A percentile compares a stretch with the other conserved stretches of the same genome.
Evolutionary conservation across 2,113 vertebrate species (phyloP).

Genomic region (Platichthys stellatus): DNA sequence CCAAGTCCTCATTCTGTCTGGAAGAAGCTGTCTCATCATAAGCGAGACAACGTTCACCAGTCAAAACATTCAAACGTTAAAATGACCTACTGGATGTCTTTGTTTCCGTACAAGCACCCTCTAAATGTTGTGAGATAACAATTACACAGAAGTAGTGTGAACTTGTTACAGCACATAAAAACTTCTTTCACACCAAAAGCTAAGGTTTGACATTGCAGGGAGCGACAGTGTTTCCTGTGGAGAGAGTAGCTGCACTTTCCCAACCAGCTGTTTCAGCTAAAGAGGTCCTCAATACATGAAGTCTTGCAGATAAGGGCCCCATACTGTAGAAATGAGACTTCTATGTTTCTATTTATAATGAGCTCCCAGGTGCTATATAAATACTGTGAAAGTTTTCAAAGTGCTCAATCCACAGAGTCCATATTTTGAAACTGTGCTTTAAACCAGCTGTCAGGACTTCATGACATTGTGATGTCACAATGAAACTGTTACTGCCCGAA

Average conservation of each 20-base stretch:
- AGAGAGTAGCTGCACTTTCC: neutral
- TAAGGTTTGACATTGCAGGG: neutral
- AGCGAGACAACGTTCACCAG: too few species aligned
- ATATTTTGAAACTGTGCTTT: too few species aligned
- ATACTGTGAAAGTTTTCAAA: neutral
- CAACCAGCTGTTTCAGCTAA: neutral
- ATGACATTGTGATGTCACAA: neutral
- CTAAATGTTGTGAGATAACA: slow-evolving; percentile 12
- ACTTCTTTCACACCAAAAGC: neutral
- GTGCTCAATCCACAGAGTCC: neutral
- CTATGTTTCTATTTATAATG: neutral
- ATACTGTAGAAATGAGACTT: neutral
- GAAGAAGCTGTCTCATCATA: too few species aligned
- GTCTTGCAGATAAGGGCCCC: neutral
- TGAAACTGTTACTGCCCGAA: neutral
- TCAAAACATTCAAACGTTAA: too few species aligned
- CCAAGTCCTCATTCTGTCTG: too few species aligned
- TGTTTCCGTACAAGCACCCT: neutral
- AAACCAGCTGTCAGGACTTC: neutral
- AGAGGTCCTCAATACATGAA: neutral
- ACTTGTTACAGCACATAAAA: neutral
- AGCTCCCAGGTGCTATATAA: neutral
- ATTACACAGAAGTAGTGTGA: slow-evolving; percentile 9
- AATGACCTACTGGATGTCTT: too few species aligned
- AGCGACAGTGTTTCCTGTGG: neutral